Conservation (phyloP, 2,888 invertebrate species). For the Baronia brevicornis region DNA sequence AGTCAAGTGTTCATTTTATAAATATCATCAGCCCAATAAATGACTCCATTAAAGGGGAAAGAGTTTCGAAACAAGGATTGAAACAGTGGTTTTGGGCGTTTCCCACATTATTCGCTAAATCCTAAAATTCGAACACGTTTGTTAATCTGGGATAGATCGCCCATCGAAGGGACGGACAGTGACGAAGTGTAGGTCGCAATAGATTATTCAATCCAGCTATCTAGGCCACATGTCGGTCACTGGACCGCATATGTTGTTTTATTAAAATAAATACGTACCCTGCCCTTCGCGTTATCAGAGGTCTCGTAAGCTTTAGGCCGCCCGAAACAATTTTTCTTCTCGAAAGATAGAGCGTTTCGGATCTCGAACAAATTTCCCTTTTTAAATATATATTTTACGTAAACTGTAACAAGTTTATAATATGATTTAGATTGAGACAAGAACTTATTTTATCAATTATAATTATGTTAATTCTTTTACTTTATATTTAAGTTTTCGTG, state of each 20-base stretch:
- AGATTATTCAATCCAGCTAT: constrained; percentile 21
- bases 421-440: too few relatives aligned
- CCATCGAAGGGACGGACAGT: constrained; percentile 52
- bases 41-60: constrained; percentile 7
- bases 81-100: constrained; percentile 30
- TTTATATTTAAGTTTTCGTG: too few relatives aligned
- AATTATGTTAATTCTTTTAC: too few relatives aligned
- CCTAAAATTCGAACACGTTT: constrained; percentile 60
- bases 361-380: too few relatives aligned
- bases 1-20: not conserved
- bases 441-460: too few relatives aligned
- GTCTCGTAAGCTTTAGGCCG: constrained; percentile 8
- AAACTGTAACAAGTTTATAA: too few relatives aligned
- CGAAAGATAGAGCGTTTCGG: too few relatives aligned
- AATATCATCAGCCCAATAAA: not conserved
- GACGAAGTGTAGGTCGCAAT: constrained; percentile 45
- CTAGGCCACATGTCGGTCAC: constrained; percentile 20
- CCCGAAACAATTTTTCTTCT: constrained; percentile 11
- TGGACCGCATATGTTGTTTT: constrained; percentile 25
- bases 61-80: constrained; percentile 24
- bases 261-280: constrained; percentile 22
- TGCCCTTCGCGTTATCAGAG: constrained; percentile 13
- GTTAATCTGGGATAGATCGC: constrained; percentile 58
- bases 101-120: constrained; percentile 37
- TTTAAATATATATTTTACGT: too few relatives aligned